Conservation (phyloP, 2,888 invertebrate species). For the Cyclophora punctaria region DNA sequence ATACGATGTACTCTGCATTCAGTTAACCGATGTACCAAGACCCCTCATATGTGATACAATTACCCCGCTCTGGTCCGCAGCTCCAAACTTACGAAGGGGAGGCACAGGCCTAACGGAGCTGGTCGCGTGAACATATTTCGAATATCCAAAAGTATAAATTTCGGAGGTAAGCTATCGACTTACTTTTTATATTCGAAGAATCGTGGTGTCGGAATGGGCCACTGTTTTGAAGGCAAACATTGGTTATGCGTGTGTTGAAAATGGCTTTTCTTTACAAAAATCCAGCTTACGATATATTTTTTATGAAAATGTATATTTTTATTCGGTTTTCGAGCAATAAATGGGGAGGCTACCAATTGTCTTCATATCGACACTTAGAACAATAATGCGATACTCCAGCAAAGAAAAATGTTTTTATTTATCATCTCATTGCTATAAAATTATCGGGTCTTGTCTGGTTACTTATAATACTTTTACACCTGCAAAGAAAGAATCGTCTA, state of each 20-base stretch:
- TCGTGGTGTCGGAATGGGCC: slow-evolving; percentile 60
- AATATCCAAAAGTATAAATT: slow-evolving; percentile 75
- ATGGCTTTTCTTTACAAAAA: neutral
- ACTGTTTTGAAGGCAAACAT: slow-evolving; percentile 70
- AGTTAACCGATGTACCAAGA: slow-evolving; percentile 40
- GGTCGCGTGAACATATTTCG: slow-evolving; percentile 62
- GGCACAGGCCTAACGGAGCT: slow-evolving; percentile 26
- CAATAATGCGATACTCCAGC: too few species aligned
- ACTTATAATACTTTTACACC: too few species aligned
- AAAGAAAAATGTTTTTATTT: too few species aligned
- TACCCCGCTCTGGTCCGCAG: slow-evolving; percentile 8
- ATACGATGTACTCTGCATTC: slow-evolving; percentile 68
- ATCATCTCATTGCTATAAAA: too few species aligned
- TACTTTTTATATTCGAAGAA: slow-evolving; percentile 71
- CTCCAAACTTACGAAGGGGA: slow-evolving; percentile 4
- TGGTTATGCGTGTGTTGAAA: slow-evolving; percentile 24
- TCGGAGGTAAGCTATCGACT: slow-evolving; percentile 72
- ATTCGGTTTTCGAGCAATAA: neutral
- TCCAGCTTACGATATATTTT: slow-evolving; percentile 1
- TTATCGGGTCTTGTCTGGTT: too few species aligned
- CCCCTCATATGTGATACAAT: slow-evolving; percentile 25
- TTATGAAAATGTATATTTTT: slow-evolving; percentile 7
- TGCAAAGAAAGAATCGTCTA: too few species aligned
- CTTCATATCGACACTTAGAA: too few species aligned
- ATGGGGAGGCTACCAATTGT: neutral